Conservation (phyloP, 2,113 vertebrate genomes). For the Phrynocephalus versicolor region DNA sequence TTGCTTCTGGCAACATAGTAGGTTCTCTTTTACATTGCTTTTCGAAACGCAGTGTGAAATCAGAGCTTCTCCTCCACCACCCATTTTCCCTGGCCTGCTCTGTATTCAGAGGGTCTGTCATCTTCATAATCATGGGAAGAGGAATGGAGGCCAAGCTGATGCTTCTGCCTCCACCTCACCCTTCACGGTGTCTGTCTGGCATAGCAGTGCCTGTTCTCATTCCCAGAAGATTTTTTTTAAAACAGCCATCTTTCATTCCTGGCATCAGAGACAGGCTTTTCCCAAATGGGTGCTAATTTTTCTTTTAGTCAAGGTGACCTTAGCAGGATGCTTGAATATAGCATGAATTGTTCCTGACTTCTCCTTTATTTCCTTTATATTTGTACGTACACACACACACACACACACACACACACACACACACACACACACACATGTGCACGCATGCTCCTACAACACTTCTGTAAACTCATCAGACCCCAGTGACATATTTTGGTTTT, state of each 20-base stretch:
- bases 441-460: no score
- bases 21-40: not conserved
- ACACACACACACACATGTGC: no score
- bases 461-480: no score
- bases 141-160: not conserved
- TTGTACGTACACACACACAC: no score
- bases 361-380: constrained; percentile 9
- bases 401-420: no score
- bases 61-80: not conserved
- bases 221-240: not conserved
- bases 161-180: not conserved
- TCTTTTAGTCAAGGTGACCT: constrained; percentile 17
- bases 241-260: not conserved
- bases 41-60: not conserved
- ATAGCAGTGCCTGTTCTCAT: constrained; percentile 1
- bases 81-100: not conserved
- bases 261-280: constrained; percentile 2
- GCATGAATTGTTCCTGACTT: constrained; percentile 18
- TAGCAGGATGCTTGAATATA: constrained; percentile 14
- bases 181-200: not conserved
- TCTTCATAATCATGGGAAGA: not conserved
- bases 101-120: not conserved
- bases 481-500: no score
- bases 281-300: constrained; percentile 22
- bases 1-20: not conserved